phyloP scores from a whole-genome alignment of 2,113 vertebrate genomes.

The Donacobius atricapilla region DNA sequence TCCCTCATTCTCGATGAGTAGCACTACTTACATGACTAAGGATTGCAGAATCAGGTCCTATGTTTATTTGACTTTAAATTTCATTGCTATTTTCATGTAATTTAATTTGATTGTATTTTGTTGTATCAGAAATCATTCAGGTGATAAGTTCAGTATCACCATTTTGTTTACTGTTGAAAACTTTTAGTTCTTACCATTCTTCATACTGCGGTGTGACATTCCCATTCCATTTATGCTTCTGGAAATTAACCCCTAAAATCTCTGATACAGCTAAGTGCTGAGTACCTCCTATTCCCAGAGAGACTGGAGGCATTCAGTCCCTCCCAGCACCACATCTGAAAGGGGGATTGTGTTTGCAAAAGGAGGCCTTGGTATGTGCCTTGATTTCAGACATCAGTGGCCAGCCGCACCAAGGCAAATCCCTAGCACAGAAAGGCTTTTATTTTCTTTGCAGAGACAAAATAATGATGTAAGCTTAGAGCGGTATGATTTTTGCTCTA shows the following conservation, averaged over 20 bases:
- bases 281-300: background rate
- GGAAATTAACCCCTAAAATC: slow-evolving; percentile 37
- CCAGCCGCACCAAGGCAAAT: slow-evolving; percentile 49
- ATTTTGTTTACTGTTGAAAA: background rate
- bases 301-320: slow-evolving; percentile 15
- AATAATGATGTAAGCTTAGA: slow-evolving; percentile 20
- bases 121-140: background rate
- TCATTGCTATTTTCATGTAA: background rate
- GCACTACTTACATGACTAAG: slow-evolving; percentile 47
- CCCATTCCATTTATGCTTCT: background rate
- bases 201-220: background rate
- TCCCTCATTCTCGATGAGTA: background rate
- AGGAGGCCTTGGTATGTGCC: slow-evolving; percentile 49
- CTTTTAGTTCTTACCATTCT: background rate
- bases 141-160: background rate
- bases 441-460: slow-evolving; percentile 29
- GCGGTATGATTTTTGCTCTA: background rate
- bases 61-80: slow-evolving; percentile 23
- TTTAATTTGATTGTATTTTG: background rate
- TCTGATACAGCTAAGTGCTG: background rate
- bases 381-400: slow-evolving; percentile 46
- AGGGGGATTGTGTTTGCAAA: slow-evolving; percentile 55
- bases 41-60: slow-evolving; percentile 25
- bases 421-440: slow-evolving; percentile 57
- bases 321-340: slow-evolving; percentile 23